phyloP scores from a whole-genome alignment of 2,888 invertebrate genomes.

The Lacanobia oleracea region DNA sequence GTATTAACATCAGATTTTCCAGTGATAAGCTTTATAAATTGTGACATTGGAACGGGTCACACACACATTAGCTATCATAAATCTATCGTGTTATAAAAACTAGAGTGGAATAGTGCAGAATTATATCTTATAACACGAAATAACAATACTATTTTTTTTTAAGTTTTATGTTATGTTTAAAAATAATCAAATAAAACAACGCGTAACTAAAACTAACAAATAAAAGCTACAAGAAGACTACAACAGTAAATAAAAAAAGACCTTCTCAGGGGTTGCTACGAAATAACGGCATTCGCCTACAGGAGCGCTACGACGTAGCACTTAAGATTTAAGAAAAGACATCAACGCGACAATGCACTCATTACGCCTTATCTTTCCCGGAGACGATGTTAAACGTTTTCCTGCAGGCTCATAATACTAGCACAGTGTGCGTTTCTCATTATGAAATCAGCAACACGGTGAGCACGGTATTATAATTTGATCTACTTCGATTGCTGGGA shows the following conservation, averaged over 20 bases:
- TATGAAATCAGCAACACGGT: slow-evolving; percentile 64
- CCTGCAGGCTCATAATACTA: slow-evolving; percentile 43
- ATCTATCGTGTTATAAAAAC: neutral
- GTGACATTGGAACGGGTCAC: neutral
- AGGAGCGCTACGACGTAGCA: slow-evolving; percentile 67
- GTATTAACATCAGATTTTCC: neutral
- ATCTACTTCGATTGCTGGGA: slow-evolving; percentile 73
- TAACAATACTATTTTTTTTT: no score
- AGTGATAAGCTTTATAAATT: slow-evolving; percentile 1
- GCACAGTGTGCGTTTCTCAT: slow-evolving; percentile 44
- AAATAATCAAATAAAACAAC: neutral
- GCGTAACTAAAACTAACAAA: neutral
- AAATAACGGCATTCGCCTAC: slow-evolving; percentile 24
- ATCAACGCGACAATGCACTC: slow-evolving; percentile 79
- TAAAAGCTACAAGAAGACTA: neutral
- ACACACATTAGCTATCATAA: neutral
- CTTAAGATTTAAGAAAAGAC: slow-evolving; percentile 83
- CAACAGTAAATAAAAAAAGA: neutral
- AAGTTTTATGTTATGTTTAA: no score
- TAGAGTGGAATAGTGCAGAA: neutral
- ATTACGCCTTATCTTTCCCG: slow-evolving; percentile 44
- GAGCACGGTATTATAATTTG: slow-evolving; percentile 71
- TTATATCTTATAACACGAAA: neutral
- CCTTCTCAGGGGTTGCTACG: slow-evolving; percentile 13
- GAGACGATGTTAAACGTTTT: slow-evolving; percentile 44